Conservation (phyloP, 2,113 vertebrate genomes). For the Lophura nycthemera region DNA sequence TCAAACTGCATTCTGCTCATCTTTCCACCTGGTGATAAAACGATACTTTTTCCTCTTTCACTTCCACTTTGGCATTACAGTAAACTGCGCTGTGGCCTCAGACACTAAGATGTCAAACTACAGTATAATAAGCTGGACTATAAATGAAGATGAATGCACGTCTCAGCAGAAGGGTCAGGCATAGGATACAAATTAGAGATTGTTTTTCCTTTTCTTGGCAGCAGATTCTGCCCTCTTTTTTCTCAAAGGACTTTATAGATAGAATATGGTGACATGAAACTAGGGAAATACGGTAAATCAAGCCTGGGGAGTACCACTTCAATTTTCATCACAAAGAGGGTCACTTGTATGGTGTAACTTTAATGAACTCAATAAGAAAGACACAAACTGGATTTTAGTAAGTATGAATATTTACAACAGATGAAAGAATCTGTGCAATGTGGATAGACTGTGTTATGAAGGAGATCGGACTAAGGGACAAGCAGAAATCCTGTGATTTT, state of each 20-base stretch:
- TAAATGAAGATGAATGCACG: constrained; percentile 20
- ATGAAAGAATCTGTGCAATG: rapidly evolving
- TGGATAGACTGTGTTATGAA: rapidly evolving
- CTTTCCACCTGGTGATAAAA: constrained; percentile 1
- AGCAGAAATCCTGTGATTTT: neutral
- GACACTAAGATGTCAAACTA: constrained; percentile 1
- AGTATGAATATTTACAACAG: neutral
- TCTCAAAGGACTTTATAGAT: neutral
- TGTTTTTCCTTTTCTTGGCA: neutral
- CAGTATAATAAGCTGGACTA: constrained; percentile 14
- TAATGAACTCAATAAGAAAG: neutral
- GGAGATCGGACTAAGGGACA: neutral
- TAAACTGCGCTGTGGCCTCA: neutral
- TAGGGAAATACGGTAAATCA: neutral
- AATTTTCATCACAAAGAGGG: neutral
- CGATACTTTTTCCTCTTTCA: neutral
- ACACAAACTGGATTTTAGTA: neutral
- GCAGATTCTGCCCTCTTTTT: neutral
- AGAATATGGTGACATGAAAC: neutral
- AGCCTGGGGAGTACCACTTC: neutral
- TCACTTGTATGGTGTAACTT: neutral
- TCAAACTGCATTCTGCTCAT: constrained; percentile 11
- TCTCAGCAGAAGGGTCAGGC: constrained; percentile 1
- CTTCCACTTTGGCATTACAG: constrained; percentile 19
- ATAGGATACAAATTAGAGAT: constrained; percentile 3